A percentile compares a stretch with the other conserved stretches of the same genome.
Conservation (phyloP, 2,888 invertebrate genomes). For the Hermodice carunculata region DNA sequence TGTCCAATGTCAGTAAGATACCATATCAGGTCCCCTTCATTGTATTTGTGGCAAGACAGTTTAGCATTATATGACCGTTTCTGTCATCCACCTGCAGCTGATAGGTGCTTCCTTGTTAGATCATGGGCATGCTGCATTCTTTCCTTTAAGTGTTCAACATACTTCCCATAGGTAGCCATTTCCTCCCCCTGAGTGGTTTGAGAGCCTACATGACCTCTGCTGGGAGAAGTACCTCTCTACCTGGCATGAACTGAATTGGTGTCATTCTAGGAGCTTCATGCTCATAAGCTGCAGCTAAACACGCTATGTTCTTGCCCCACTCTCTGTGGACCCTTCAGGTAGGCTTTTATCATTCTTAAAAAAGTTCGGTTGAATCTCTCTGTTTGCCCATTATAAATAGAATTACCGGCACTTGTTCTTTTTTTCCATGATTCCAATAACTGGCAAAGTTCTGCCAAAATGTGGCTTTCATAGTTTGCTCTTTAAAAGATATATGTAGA, state of each 20-base stretch:
- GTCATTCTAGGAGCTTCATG: neutral
- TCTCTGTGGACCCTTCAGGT: slow-evolving; percentile 19
- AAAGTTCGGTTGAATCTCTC: slow-evolving; percentile 37
- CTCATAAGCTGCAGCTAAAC: neutral
- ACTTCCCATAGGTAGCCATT: neutral
- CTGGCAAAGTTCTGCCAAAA: too few species aligned
- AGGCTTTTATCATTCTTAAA: slow-evolving; percentile 31
- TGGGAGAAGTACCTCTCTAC: neutral
- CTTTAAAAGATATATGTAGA: too few species aligned
- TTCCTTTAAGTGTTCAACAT: neutral
- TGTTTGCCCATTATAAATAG: slow-evolving; percentile 29
- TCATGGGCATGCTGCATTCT: neutral
- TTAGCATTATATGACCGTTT: neutral
- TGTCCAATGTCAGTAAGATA: neutral
- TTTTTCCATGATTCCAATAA: too few species aligned
- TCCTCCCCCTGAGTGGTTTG: neutral
- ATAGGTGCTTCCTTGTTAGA: neutral
- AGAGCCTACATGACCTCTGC: neutral
- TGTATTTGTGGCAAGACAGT: neutral
- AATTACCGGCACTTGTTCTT: slow-evolving; percentile 26
- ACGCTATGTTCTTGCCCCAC: slow-evolving; percentile 25
- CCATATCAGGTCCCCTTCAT: neutral
- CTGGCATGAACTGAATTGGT: neutral
- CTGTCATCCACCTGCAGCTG: neutral
- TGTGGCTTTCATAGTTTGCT: too few species aligned